phyloP scores from a whole-genome alignment of 1,140 invertebrate species.

The Bombus fervidus region DNA sequence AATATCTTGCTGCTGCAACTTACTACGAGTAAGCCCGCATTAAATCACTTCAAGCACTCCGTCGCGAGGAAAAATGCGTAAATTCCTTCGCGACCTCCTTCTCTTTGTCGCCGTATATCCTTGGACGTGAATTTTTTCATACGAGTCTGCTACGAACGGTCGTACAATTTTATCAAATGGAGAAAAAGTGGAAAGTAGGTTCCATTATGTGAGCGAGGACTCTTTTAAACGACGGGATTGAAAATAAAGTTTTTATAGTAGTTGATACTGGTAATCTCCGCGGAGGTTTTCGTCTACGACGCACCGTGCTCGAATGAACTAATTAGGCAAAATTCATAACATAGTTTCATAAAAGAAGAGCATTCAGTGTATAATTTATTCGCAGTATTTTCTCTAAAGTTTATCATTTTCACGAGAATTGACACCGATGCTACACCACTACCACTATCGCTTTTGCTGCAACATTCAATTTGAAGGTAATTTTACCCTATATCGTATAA shows the following conservation, averaged over 20 bases:
- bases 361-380: not conserved
- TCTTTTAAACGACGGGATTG: not conserved
- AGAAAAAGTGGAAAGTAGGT: not conserved
- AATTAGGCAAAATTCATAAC: not conserved
- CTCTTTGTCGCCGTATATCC: not conserved
- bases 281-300: no score
- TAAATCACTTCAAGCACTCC: not conserved
- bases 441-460: no score
- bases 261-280: not conserved
- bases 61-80: not conserved
- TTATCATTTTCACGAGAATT: no score
- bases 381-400: no score
- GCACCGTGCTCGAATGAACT: not conserved
- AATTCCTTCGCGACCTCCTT: not conserved
- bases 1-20: no score
- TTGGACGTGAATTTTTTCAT: not conserved
- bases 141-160: no score
- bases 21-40: not conserved
- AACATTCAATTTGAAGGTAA: no score
- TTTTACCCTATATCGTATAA: no score
- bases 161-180: not conserved
- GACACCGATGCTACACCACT: no score
- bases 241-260: constrained; percentile 6
- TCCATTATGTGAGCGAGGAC: not conserved
- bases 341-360: not conserved